These are phyloP conservation scores for Galerucella pusilla DNA, from an alignment of 2,888 invertebrate genomes.

Conservation along the genomic window DNA sequence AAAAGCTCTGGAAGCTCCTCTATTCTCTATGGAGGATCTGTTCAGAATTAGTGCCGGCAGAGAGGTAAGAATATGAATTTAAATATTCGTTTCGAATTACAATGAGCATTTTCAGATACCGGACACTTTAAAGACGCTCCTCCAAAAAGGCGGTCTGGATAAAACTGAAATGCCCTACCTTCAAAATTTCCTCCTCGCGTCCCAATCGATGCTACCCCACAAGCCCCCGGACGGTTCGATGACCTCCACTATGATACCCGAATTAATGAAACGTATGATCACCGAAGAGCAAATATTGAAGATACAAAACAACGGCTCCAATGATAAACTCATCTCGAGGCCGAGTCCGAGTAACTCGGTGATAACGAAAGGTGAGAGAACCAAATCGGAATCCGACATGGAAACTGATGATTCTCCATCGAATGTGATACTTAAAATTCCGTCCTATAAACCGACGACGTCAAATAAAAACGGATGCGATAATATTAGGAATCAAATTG, in stretches of 20 bases:
- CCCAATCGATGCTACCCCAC: slow-evolving; percentile 57
- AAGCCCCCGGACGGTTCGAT: slow-evolving; percentile 60
- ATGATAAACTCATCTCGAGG: slow-evolving; percentile 57
- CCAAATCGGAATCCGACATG: slow-evolving; percentile 63
- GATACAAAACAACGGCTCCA: slow-evolving; percentile 60
- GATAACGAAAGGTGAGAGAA: slow-evolving; percentile 59
- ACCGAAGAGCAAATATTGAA: slow-evolving; percentile 68
- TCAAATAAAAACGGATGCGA: slow-evolving; percentile 67
- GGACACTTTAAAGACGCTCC: slow-evolving; percentile 67
- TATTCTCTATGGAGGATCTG: slow-evolving; percentile 71
- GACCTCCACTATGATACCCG: slow-evolving; percentile 65
- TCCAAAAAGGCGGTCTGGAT: slow-evolving; percentile 65
- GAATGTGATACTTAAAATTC: slow-evolving; percentile 89
- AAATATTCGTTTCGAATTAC: neutral
- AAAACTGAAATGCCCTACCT: slow-evolving; percentile 65
- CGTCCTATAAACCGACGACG: slow-evolving; percentile 83
- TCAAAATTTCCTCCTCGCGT: slow-evolving; percentile 67
- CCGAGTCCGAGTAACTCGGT: slow-evolving; percentile 65
- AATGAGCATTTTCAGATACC: slow-evolving; percentile 51
- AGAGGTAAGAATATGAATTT: slow-evolving; percentile 58
- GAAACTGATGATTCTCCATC: slow-evolving; percentile 70
- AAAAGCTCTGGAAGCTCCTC: slow-evolving; percentile 69
- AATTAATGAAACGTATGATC: slow-evolving; percentile 70
- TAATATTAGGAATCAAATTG: slow-evolving; percentile 54
- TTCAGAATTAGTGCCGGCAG: slow-evolving; percentile 67